Evolutionary conservation across 2,888 invertebrate genomes (phyloP).

Genomic region (Trichogramma evanescens): DNA sequence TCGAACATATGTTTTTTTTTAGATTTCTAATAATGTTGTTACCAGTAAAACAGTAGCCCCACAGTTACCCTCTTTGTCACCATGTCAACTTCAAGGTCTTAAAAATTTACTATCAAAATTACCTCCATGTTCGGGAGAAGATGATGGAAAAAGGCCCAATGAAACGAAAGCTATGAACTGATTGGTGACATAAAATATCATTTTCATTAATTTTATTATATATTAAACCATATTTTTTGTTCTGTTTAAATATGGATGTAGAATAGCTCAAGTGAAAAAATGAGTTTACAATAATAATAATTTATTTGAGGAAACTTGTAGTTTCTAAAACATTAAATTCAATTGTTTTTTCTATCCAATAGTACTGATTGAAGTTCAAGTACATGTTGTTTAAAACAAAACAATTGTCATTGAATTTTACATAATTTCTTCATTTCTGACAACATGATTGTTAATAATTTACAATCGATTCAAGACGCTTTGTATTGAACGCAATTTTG

Average conservation of each 20-base stretch:
- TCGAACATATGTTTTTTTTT: too few species aligned
- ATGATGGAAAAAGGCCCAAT: too few species aligned
- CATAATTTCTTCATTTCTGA: neutral
- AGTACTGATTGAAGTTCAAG: neutral
- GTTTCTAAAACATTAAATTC: neutral
- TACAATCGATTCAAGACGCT: conserved; percentile 50
- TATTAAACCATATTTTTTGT: neutral
- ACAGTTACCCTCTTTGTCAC: too few species aligned
- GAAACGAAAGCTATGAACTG: too few species aligned
- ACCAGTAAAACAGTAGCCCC: too few species aligned
- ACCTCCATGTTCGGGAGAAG: too few species aligned
- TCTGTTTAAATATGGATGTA: too few species aligned
- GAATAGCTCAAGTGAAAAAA: neutral
- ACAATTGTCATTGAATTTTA: neutral
- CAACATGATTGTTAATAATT: conserved; percentile 20
- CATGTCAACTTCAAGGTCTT: too few species aligned
- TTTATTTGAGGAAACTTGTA: neutral
- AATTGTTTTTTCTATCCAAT: conserved; percentile 1
- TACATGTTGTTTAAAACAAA: conserved; percentile 5
- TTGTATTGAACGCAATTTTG: conserved; percentile 54
- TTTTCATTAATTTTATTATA: too few species aligned
- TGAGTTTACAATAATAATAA: neutral
- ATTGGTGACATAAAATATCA: too few species aligned
- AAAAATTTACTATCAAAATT: too few species aligned
- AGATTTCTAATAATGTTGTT: too few species aligned